Evolutionary conservation across 1,140 invertebrate species (phyloP).

Genomic region (Cydia splendana): DNA sequence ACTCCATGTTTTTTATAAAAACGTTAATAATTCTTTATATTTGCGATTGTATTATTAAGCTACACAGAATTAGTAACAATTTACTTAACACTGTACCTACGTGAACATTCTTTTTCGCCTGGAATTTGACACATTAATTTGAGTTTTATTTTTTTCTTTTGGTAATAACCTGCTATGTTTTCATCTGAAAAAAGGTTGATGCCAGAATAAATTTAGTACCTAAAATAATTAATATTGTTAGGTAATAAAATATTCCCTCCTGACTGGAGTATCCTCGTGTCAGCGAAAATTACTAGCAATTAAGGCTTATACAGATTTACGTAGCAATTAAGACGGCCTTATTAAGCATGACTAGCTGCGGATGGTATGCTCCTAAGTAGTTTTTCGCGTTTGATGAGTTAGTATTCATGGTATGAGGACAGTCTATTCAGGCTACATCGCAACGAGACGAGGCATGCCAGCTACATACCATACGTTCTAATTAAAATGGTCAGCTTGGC

Average conservation of each 20-base stretch:
- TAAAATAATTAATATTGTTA: too few species aligned
- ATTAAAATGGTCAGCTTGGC: not conserved
- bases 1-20: too few species aligned
- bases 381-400: constrained; percentile 8
- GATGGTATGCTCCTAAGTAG: constrained; percentile 1
- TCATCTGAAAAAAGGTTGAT: too few species aligned
- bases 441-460: not conserved
- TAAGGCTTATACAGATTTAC: constrained; percentile 53
- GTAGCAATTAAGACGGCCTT: constrained; percentile 49
- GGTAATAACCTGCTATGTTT: not conserved
- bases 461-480: not conserved
- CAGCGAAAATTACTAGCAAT: constrained; percentile 50
- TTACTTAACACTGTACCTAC: too few species aligned
- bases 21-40: too few species aligned
- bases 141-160: too few species aligned
- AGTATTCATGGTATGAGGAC: not conserved
- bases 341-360: constrained; percentile 31
- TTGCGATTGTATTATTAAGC: too few species aligned
- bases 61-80: too few species aligned
- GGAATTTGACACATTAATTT: too few species aligned
- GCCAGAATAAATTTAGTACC: too few species aligned
- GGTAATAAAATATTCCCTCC: not conserved
- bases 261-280: constrained; percentile 36
- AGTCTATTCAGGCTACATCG: not conserved
- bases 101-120: too few species aligned